Evolutionary conservation across 2,888 invertebrate species (phyloP).

Genomic region (Ptychoptera contaminata): DNA sequence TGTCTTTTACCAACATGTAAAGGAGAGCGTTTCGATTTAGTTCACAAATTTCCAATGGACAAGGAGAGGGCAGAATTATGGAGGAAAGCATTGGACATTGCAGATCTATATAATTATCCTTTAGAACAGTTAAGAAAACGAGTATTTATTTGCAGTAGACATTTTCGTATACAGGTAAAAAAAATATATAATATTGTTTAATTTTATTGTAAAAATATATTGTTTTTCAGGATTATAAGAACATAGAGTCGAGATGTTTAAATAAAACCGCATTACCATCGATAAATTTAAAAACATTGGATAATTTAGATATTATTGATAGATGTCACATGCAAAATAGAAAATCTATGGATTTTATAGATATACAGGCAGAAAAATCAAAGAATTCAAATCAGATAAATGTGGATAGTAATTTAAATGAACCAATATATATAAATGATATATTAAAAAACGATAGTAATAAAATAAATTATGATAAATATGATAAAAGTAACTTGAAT

Average conservation of each 20-base stretch:
- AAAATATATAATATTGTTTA: too few species aligned
- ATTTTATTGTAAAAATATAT: background rate
- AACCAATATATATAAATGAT: too few species aligned
- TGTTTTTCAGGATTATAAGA: slow-evolving; percentile 15
- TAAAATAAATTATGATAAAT: too few species aligned
- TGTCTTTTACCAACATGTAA: slow-evolving; percentile 15
- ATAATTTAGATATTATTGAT: background rate
- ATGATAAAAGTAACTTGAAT: too few species aligned
- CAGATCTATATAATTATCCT: slow-evolving; percentile 8
- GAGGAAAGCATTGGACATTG: slow-evolving; percentile 11
- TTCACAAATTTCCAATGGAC: slow-evolving; percentile 17
- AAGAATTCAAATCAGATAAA: too few species aligned
- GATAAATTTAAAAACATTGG: slow-evolving; percentile 14
- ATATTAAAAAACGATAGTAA: too few species aligned
- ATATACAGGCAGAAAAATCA: too few species aligned
- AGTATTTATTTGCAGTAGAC: slow-evolving; percentile 16
- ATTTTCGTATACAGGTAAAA: slow-evolving; percentile 13
- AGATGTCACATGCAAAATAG: too few species aligned
- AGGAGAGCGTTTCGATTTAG: slow-evolving; percentile 15
- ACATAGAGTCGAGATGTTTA: slow-evolving; percentile 14
- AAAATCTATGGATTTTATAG: too few species aligned
- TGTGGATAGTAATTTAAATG: too few species aligned
- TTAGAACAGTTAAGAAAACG: slow-evolving; percentile 10
- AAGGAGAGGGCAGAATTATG: slow-evolving; percentile 11
- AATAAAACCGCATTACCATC: slow-evolving; percentile 17